These are phyloP conservation scores for Hydrolagus colliei DNA, from an alignment of 2,797 vertebrate genomes.

Conservation along the genomic window DNA sequence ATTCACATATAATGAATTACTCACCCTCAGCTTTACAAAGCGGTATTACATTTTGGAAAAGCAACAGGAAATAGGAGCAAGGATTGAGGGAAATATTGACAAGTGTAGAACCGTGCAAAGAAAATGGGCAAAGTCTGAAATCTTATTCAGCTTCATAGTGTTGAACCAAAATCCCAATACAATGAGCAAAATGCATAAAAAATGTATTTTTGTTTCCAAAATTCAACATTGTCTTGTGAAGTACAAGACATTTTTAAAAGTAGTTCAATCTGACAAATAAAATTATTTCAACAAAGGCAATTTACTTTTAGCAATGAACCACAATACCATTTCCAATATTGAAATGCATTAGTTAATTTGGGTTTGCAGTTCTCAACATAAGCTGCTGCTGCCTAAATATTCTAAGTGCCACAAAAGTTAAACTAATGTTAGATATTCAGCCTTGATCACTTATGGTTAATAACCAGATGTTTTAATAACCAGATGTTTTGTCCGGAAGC, in stretches of 20 bases:
- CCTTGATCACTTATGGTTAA: conserved; percentile 10
- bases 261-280: no score
- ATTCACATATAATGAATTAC: neutral
- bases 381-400: neutral
- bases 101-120: neutral
- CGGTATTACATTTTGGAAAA: neutral
- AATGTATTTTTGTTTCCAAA: neutral
- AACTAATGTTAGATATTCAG: conserved; percentile 7
- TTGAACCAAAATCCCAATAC: neutral
- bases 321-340: neutral
- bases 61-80: neutral
- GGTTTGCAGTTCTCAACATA: neutral
- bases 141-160: neutral
- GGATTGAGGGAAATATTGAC: neutral
- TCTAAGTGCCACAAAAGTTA: conserved; percentile 5
- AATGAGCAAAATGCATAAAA: neutral
- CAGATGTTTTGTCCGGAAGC: neutral
- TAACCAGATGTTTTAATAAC: neutral
- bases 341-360: neutral
- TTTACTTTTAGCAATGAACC: neutral
- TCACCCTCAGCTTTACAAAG: neutral
- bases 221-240: no score
- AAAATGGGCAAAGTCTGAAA: neutral
- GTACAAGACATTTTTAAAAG: no score
- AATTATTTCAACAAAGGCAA: neutral